phyloP scores from a whole-genome alignment of 2,797 vertebrate genomes.

The Dallia pectoralis region DNA sequence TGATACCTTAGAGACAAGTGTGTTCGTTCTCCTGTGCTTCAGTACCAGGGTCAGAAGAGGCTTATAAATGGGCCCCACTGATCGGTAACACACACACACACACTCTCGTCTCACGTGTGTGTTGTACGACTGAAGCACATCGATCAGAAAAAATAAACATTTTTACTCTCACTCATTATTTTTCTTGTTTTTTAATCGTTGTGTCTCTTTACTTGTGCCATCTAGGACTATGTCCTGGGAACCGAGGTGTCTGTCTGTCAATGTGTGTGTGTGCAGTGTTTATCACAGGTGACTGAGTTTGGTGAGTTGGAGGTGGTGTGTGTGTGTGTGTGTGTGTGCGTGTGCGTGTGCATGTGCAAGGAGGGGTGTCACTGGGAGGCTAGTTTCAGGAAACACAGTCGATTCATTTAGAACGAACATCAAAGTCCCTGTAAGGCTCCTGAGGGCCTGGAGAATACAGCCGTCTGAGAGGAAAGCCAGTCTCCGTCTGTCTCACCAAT shows the following conservation, averaged over 20 bases:
- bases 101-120: slow-evolving; percentile 40
- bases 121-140: slow-evolving; percentile 60
- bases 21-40: not conserved
- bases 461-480: slow-evolving; percentile 60
- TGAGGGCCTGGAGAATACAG: slow-evolving; percentile 68
- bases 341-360: not conserved
- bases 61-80: not conserved
- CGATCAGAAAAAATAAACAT: slow-evolving; percentile 28
- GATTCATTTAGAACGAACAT: slow-evolving; percentile 74
- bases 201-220: slow-evolving; percentile 36
- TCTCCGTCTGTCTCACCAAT: slow-evolving; percentile 18
- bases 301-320: not conserved
- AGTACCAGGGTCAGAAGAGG: not conserved
- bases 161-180: slow-evolving; percentile 46
- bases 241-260: slow-evolving; percentile 7
- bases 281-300: slow-evolving; percentile 65
- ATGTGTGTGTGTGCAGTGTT: slow-evolving; percentile 42
- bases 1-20: not conserved
- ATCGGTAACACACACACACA: not conserved
- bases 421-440: slow-evolving; percentile 73
- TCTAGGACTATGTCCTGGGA: slow-evolving; percentile 39
- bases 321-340: no score
- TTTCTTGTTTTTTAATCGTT: not conserved
- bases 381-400: slow-evolving; percentile 65
- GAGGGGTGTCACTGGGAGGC: slow-evolving; percentile 55